Percentiles rank a stretch among this genome's conserved stretches.
Evolutionary conservation across 2,797 vertebrate genomes (phyloP).

Genomic region (Toxotes lorentzi): DNA sequence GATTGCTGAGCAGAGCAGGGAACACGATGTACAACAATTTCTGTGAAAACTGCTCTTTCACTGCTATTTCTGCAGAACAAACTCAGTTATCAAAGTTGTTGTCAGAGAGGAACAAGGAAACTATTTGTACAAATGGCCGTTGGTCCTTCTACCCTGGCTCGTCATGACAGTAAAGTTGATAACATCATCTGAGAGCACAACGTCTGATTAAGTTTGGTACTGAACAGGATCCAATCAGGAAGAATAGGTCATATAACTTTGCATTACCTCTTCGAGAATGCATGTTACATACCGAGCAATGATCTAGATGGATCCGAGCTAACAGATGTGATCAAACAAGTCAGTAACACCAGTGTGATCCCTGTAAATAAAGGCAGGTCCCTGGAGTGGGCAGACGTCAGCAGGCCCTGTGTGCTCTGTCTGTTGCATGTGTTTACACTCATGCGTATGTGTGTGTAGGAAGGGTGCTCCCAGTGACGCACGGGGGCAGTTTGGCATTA

Average conservation of each 20-base stretch:
- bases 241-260: conserved; percentile 33
- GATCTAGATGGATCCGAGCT: conserved; percentile 26
- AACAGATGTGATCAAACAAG: conserved; percentile 40
- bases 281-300: conserved; percentile 8
- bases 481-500: conserved; percentile 75
- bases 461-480: conserved; percentile 81
- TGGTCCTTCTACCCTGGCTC: conserved; percentile 24
- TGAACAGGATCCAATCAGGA: conserved; percentile 36
- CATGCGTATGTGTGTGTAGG: conserved; percentile 57
- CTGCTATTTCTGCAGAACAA: neutral
- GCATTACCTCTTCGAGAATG: conserved; percentile 10
- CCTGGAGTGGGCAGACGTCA: conserved; percentile 33
- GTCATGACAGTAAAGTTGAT: conserved; percentile 23
- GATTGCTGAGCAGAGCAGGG: neutral
- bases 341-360: conserved; percentile 26
- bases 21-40: neutral
- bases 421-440: conserved; percentile 59
- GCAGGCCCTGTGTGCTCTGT: conserved; percentile 30
- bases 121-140: conserved; percentile 8
- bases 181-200: conserved; percentile 26
- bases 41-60: neutral
- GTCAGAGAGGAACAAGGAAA: conserved; percentile 19
- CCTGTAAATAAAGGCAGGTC: conserved; percentile 66
- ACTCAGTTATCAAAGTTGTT: neutral
- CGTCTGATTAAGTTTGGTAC: conserved; percentile 31